Evolutionary conservation across 2,113 vertebrate genomes (phyloP), one percentile per base, ranked within the genome.

Genomic region (Indri indri): DNA sequence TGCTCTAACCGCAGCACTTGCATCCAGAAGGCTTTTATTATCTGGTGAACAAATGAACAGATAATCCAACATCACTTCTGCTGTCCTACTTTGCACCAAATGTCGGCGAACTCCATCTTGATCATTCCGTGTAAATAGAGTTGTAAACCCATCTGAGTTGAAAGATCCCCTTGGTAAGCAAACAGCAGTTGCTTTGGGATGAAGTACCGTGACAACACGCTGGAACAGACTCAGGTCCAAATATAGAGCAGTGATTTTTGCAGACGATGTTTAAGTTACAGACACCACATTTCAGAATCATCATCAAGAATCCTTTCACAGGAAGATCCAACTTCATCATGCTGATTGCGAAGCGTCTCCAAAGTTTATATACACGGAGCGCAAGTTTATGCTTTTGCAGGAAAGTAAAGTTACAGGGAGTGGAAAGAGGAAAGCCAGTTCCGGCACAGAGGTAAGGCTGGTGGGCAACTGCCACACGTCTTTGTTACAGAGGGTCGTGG

Each of bases 391-490:
- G 70, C 34, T 76, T 59, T 5, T 34, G 6, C 42, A 59, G 63
- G 45, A 63, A 40, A 90, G 59, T 14, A 12, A 47, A 61, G 52
- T 61, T 27, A 37, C 10, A 3, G 18, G 37, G 27, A 45, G 14
- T 23, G 27, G 71, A 17, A 68, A 42, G 12, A 84, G 30, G 37
- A 23, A 30, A 42, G 61, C 17, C 6, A 27, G 11, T 2, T 37
- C 47, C 5, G n/a, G 30, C 34, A 45, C 34, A 76, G 20, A 45
- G 14, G 16, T 47, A 32, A 61, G 57, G 37, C 66, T 22, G 45
- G 7, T 2, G 12, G 7, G 2, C 47, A 8, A 1, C 12, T 1
- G 11, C 34, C 3, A 13, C 2, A 0, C 2, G 9, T 5, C 16
- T 16, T 16, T 1, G 0, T 7, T 0, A 20, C 0, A 0, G 63